A percentile compares a stretch with the other conserved stretches of the same genome.
Conservation (phyloP, 2,888 invertebrate species). For the Heliothis peltigera region DNA sequence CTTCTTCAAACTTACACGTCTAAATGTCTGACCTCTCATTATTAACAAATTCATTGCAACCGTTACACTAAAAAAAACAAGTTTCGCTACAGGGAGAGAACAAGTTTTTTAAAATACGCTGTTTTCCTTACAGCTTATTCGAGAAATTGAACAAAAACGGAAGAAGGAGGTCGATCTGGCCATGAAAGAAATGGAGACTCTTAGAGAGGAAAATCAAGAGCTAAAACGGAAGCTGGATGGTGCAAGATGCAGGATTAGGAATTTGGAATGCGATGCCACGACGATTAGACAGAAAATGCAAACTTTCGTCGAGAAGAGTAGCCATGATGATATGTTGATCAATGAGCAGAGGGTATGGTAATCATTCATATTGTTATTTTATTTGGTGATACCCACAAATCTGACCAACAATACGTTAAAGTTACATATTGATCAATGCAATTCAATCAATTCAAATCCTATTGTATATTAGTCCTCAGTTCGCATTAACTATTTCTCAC, state of each 20-base stretch:
- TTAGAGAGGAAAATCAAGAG: slow-evolving; percentile 90
- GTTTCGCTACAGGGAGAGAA: background rate
- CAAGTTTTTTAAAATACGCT: too few relatives aligned
- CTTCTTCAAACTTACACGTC: too few relatives aligned
- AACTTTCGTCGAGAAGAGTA: slow-evolving; percentile 91
- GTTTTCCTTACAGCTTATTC: slow-evolving; percentile 76
- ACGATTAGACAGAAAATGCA: slow-evolving; percentile 90
- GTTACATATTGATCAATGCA: too few relatives aligned
- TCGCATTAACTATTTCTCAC: too few relatives aligned
- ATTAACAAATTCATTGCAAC: too few relatives aligned
- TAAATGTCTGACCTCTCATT: too few relatives aligned
- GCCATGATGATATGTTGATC: slow-evolving; percentile 91
- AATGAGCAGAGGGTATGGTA: slow-evolving; percentile 89
- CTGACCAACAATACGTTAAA: too few relatives aligned
- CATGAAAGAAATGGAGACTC: slow-evolving; percentile 88
- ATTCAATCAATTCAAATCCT: too few relatives aligned
- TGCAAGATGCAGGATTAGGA: slow-evolving; percentile 91
- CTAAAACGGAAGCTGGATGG: slow-evolving; percentile 92
- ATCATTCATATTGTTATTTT: background rate
- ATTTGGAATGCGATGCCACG: slow-evolving; percentile 91
- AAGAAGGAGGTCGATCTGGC: slow-evolving; percentile 90
- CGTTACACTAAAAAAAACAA: too few relatives aligned
- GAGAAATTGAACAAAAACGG: slow-evolving; percentile 88
- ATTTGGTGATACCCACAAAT: background rate
- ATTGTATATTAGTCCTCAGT: too few relatives aligned